Evolutionary conservation across 2,113 vertebrate species (phyloP).

Genomic region (Plecturocebus donacophilus): DNA sequence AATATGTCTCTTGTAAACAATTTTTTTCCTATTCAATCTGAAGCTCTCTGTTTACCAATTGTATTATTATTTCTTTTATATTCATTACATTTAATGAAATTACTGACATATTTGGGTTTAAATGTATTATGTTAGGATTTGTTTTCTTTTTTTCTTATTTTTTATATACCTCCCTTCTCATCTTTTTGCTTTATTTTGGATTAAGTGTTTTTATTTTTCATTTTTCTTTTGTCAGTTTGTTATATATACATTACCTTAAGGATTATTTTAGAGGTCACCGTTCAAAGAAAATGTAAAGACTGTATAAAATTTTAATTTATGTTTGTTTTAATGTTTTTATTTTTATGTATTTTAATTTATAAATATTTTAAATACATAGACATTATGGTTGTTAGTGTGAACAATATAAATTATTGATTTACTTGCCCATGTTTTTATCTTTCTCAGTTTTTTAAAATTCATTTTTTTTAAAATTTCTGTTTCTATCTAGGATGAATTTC

Average conservation of each 20-base stretch:
- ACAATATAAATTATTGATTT: not conserved
- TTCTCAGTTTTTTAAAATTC: not conserved
- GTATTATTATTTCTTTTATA: not conserved
- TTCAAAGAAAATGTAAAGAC: not conserved
- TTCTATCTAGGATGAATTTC: not conserved
- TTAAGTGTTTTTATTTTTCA: not conserved
- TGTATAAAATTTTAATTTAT: not conserved
- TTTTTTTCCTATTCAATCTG: not conserved
- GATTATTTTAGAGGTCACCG: not conserved
- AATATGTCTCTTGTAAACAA: not conserved
- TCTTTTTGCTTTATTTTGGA: not conserved
- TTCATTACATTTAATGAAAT: not conserved
- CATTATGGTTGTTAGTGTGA: not conserved
- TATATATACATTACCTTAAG: not conserved
- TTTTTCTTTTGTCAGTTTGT: not conserved
- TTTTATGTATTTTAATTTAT: slow-evolving; percentile 13
- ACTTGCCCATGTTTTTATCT: not conserved
- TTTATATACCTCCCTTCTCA: not conserved
- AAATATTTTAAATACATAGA: not conserved
- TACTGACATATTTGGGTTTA: not conserved
- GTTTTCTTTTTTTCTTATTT: not conserved
- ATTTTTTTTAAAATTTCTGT: not conserved
- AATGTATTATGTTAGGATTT: not conserved
- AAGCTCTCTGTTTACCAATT: not conserved
- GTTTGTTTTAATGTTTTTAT: not conserved